Base-by-base conservation (phyloP, 2,888 invertebrate species). In the Caenorhabditis sinica region DNA sequence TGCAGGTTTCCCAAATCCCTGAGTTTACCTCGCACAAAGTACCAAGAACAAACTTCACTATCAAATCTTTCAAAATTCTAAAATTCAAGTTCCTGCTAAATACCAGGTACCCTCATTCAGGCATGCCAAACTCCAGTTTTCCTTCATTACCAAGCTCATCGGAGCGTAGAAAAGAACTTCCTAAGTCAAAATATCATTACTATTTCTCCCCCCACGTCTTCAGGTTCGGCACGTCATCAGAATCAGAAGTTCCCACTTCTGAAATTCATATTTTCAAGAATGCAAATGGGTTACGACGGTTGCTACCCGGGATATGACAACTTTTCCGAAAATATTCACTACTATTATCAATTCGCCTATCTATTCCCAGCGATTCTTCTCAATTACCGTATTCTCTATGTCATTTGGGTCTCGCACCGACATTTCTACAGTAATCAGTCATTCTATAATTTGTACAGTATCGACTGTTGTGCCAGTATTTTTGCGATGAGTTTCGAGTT, bases 361-460 rank as follows among this genome's bases (percentile, higher is more conserved):
- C 36, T 80, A 9, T 66, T 66, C 45, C 11, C 65, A 1, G 69
- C 80, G 5, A 80, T 72, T 8, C 49, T 56, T 8, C 65, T 80
- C 58, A 72, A 80, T 56, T 80, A 80, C 72, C 80, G 80, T 66
- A 80, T 80, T 28, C 80, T 80, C 36, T 80, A 45, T n/a, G 66
- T 72, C 4, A 80, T 80, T 49, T 72, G 80, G 80, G 66, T 80
- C 56, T 80, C 80, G 28, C 65, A 80, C 23, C 72, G 80, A 36
- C 72, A 72, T 9, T 58, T 72, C 72, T 80, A 80, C 53, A 65
- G 72, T 66, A 72, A 49, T 17, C 72, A 80, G 28, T 72, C 80
- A 3, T 80, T 80, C 33, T 80, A 72, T 40, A 80, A 72, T 30
- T 23, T 80, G n/a, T 80, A 80, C 66, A 80, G 72, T 45, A 49